Conservation (phyloP, 2,888 invertebrate genomes). For the Arctia plantaginis region DNA sequence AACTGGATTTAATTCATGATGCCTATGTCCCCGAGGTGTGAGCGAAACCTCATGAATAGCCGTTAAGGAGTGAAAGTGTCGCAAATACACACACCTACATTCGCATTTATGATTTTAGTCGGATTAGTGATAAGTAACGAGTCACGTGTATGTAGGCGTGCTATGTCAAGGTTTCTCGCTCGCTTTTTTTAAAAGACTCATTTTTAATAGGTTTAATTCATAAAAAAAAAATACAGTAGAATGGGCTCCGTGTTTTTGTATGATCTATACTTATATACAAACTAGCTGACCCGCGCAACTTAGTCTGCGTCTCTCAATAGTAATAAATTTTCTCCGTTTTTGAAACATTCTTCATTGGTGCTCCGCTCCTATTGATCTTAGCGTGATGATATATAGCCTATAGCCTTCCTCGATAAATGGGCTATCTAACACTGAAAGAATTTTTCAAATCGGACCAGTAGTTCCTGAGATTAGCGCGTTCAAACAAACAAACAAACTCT, state of each 20-base stretch:
- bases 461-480: too few species aligned
- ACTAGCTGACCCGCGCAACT: too few species aligned
- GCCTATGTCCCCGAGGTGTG: neutral
- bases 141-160: conserved; percentile 1
- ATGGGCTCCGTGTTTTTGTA: neutral
- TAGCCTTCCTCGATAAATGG: too few species aligned
- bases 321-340: too few species aligned
- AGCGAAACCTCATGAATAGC: neutral
- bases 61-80: neutral
- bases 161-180: neutral
- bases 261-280: too few species aligned
- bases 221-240: neutral
- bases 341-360: too few species aligned
- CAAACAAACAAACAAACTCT: too few species aligned
- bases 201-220: neutral
- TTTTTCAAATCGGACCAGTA: too few species aligned
- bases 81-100: neutral
- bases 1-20: neutral
- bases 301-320: too few species aligned
- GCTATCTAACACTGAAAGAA: too few species aligned
- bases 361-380: too few species aligned
- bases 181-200: neutral
- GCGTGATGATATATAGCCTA: too few species aligned
- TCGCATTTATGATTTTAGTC: conserved; percentile 4
- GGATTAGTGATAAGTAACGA: conserved; percentile 8